Base-by-base conservation (phyloP, 2,113 vertebrate species). In the Pleuronectes platessa region DNA sequence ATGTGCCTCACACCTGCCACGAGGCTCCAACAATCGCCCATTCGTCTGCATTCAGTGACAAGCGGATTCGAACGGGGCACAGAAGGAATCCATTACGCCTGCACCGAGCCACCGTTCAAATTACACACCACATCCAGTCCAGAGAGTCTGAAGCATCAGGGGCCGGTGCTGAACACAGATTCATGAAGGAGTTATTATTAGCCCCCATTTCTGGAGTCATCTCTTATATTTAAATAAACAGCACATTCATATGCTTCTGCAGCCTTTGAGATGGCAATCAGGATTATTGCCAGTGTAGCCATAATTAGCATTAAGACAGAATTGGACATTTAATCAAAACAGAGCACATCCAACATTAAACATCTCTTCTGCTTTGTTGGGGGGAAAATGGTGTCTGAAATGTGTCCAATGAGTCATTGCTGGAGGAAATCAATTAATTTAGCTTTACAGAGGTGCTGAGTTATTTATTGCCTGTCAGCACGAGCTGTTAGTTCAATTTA, bases 401-500 rank as follows among this genome's bases (percentile, higher is more conserved):
- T 94, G 92, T 93, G 93, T 88, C 74, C 54, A 90, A 94, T 95
- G 94, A 97, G 95, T 95, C 94, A 94, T 56, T 94, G 93, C 94
- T 79, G 85, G 92, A 26, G 90, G 90, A 96, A 96, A 95, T 89
- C 93, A 95, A 96, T 96, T 96, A 91, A 95, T 96, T 96, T 94
- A 96, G 95, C 95, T 91, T 93, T 90, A 95, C 87, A 78, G 86
- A 92, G 93, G 90, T 75, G 51, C 85, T 72, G 89, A 88, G 88
- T 96, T 96, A 96, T 97, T 97, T 97, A 97, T 96, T 95, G 94
- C 93, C 94, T 95, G 94, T 96, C 96, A 96, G 92, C 90, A 91
- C 81, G 93, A 87, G 90, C 92, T 93, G 91, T 94, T 95, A 93
- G 92, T 94, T 95, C 93, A 95, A 96, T 96, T 97, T 96, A 94